Percentiles rank a stretch among this genome's conserved stretches.
phyloP scores from a whole-genome alignment of 2,113 vertebrate species.

The Thamnophis sirtalis region DNA sequence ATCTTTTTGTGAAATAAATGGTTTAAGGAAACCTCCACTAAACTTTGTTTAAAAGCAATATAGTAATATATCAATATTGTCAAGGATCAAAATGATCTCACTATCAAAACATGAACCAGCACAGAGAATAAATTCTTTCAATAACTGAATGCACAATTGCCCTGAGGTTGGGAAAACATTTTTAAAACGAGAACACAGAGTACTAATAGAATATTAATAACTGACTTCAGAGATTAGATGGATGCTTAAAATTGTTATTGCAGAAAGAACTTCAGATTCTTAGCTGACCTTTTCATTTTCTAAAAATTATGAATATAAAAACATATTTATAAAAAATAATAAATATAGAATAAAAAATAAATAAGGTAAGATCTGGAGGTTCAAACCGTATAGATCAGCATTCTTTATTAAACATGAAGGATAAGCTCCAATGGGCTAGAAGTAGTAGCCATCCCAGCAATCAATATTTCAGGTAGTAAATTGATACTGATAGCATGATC shows the following conservation, averaged over 20 bases:
- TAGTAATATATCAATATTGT: neutral
- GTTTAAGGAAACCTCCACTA: neutral
- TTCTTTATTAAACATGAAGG: neutral
- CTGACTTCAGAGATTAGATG: neutral
- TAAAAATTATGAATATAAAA: neutral
- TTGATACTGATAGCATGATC: neutral
- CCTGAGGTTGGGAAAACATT: neutral
- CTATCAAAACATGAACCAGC: neutral
- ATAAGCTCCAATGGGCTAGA: neutral
- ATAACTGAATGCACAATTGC: neutral
- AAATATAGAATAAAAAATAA: neutral
- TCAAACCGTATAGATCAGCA: neutral
- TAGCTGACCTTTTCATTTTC: neutral
- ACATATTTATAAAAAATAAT: neutral
- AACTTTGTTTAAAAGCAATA: neutral
- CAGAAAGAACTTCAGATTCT: neutral
- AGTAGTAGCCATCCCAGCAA: neutral
- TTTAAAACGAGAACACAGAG: neutral
- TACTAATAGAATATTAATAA: neutral
- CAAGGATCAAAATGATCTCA: conserved; percentile 13
- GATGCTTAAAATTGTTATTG: neutral
- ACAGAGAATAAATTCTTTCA: neutral
- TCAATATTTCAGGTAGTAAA: neutral
- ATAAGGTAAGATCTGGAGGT: neutral
- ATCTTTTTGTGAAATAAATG: neutral